Conservation (phyloP, 2,888 invertebrate species). For the Unio delphinus region DNA sequence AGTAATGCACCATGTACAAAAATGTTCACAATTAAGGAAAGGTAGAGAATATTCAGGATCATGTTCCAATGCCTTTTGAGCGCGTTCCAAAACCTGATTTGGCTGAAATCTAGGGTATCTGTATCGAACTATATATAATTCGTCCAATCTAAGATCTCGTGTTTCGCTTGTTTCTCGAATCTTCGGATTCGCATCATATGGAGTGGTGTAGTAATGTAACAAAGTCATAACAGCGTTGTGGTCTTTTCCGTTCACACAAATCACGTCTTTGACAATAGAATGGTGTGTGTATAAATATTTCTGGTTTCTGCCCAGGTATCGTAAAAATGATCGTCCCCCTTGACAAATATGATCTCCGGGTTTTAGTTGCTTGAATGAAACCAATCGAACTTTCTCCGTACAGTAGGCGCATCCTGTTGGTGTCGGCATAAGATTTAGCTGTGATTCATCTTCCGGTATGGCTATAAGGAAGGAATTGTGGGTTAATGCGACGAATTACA, state of each 20-base stretch:
- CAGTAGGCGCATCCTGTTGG: too few relatives aligned
- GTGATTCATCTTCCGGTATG: too few relatives aligned
- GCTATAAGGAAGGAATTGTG: too few relatives aligned
- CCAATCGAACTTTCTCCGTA: too few relatives aligned
- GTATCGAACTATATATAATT: conserved; percentile 18
- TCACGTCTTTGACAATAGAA: conserved; percentile 20
- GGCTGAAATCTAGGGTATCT: conserved; percentile 6
- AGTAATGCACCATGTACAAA: conserved; percentile 5
- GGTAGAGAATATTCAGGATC: background rate
- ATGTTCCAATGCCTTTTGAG: conserved; percentile 5
- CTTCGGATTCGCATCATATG: conserved; percentile 8
- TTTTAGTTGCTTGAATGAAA: too few relatives aligned
- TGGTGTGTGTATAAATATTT: conserved; percentile 3
- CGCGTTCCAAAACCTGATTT: conserved; percentile 12
- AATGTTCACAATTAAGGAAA: conserved; percentile 7
- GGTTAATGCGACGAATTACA: too few relatives aligned
- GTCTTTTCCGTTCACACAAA: background rate
- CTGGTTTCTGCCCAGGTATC: too few relatives aligned
- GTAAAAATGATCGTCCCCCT: too few relatives aligned
- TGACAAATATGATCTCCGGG: conserved; percentile 4
- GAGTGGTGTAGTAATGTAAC: conserved; percentile 14
- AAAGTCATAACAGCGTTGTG: conserved; percentile 6
- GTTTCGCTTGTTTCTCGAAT: conserved; percentile 18
- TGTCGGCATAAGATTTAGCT: too few relatives aligned
- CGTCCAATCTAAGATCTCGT: conserved; percentile 6